These are phyloP conservation scores for Nephila pilipes DNA, from an alignment of 1,140 invertebrate species.

Conservation along the genomic window DNA sequence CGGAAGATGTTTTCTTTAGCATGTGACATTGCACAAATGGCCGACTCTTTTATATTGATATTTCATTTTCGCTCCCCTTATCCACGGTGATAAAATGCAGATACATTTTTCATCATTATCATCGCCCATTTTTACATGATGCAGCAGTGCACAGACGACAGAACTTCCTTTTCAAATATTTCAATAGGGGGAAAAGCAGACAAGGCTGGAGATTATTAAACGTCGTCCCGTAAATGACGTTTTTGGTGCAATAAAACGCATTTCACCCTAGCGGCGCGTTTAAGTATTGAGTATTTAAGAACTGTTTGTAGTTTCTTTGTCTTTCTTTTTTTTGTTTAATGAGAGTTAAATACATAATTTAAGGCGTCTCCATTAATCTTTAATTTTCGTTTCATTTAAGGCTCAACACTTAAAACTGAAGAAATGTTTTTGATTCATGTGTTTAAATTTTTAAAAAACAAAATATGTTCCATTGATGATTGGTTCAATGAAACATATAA, in stretches of 20 bases:
- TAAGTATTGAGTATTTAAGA: neutral
- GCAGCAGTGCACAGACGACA: neutral
- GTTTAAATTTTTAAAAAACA: no score
- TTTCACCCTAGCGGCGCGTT: neutral
- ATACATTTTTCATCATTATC: constrained; percentile 45
- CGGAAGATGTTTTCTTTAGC: neutral
- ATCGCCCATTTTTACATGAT: neutral
- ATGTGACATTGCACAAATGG: constrained; percentile 54
- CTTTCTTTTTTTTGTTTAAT: neutral
- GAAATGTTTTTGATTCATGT: no score
- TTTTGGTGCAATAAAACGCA: neutral
- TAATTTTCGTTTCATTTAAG: neutral
- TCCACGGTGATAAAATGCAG: constrained; percentile 29
- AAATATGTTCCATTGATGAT: no score
- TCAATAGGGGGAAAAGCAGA: neutral
- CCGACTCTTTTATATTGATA: constrained; percentile 24
- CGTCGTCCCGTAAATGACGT: neutral
- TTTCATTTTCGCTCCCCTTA: constrained; percentile 18
- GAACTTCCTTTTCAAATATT: constrained; percentile 34
- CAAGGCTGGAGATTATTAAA: no score
- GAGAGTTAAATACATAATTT: neutral
- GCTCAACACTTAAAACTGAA: neutral
- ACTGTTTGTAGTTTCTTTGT: neutral
- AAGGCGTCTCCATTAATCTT: neutral
- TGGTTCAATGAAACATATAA: no score